Evolutionary conservation across 2,797 vertebrate species (phyloP).

Genomic region (Schizothorax lantsangensis): DNA sequence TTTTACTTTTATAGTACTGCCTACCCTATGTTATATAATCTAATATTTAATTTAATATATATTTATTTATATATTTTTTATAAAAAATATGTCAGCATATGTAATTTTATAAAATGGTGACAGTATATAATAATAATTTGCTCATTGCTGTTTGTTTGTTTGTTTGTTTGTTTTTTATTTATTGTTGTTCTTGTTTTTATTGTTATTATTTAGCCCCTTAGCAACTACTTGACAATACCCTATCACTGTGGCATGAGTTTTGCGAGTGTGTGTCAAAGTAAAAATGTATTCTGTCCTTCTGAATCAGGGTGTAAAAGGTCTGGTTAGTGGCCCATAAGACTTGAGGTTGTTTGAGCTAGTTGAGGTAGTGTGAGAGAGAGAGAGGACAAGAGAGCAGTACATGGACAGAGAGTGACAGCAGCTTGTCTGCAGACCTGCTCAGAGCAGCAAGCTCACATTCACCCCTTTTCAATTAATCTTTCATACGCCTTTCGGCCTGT

Average conservation of each 20-base stretch:
- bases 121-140: not conserved
- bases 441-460: constrained; percentile 37
- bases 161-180: too few relatives aligned
- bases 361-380: not conserved
- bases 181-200: not conserved
- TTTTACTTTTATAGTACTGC: too few relatives aligned
- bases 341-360: constrained; percentile 24
- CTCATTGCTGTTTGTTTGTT: too few relatives aligned
- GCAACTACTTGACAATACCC: not conserved
- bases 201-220: not conserved
- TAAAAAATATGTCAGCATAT: not conserved
- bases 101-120: not conserved
- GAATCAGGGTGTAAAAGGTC: not conserved
- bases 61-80: not conserved
- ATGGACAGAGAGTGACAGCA: constrained; percentile 35
- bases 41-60: not conserved
- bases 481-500: constrained; percentile 55
- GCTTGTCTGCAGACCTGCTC: constrained; percentile 39
- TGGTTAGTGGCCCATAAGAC: constrained; percentile 44
- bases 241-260: not conserved
- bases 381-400: not conserved
- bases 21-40: too few relatives aligned
- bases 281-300: not conserved
- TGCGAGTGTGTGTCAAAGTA: not conserved
- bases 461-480: constrained; percentile 63